A percentile compares a stretch with the other conserved stretches of the same genome.
phyloP scores from a whole-genome alignment of 2,113 vertebrate genomes.

The Cebus imitator region DNA sequence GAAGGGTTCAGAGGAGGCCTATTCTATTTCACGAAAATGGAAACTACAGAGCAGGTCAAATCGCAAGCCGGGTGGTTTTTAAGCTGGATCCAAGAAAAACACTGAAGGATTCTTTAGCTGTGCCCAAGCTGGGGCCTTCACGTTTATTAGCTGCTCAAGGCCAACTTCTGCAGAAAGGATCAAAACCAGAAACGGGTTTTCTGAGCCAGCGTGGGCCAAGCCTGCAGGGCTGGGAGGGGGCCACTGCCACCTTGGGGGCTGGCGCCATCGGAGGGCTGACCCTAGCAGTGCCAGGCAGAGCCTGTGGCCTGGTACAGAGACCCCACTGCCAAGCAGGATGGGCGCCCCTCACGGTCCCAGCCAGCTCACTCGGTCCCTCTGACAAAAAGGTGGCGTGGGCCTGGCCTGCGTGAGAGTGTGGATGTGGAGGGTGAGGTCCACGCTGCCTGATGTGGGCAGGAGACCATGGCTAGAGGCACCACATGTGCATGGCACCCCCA shows the following conservation, averaged over 20 bases:
- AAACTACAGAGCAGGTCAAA: slow-evolving; percentile 62
- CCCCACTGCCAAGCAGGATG: accelerated
- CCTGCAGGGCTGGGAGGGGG: background rate
- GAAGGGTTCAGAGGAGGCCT: slow-evolving; percentile 63
- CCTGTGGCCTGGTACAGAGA: background rate
- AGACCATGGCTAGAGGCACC: background rate
- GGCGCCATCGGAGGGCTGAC: background rate
- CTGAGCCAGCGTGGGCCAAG: accelerated
- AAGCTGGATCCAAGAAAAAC: slow-evolving; percentile 69
- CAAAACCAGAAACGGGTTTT: background rate
- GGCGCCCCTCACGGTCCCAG: accelerated
- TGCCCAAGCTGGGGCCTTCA: slow-evolving; percentile 26
- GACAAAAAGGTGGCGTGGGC: no score
- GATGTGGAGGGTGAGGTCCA: accelerated
- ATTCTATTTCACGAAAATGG: slow-evolving; percentile 68
- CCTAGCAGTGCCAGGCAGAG: background rate
- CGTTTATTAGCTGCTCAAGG: background rate
- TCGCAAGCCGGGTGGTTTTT: slow-evolving; percentile 63
- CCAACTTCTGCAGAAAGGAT: slow-evolving; percentile 6
- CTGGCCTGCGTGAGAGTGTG: accelerated
- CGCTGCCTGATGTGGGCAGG: accelerated
- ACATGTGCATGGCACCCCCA: accelerated
- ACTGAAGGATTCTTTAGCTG: slow-evolving; percentile 33
- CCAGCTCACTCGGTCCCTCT: background rate
- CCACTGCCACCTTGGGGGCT: background rate